phyloP scores from a whole-genome alignment of 2,113 vertebrate species.

The Arothron firmamentum region DNA sequence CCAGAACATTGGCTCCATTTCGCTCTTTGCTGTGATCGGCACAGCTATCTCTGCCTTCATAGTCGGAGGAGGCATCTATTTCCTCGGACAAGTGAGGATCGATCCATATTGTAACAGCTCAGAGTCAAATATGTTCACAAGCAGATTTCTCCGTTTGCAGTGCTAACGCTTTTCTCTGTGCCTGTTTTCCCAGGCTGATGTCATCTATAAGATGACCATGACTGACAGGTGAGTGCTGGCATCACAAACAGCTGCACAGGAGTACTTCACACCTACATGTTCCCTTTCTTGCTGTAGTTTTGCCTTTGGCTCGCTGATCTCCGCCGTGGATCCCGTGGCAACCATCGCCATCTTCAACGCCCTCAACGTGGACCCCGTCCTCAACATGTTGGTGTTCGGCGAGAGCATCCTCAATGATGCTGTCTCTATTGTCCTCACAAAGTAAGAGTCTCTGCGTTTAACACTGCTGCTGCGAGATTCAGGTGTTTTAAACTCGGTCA shows the following conservation, averaged over 20 bases:
- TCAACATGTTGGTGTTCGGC: constrained; percentile 98
- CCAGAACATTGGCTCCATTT: constrained; percentile 98
- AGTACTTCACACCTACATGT: not conserved
- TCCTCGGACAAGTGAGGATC: constrained; percentile 89
- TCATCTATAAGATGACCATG: constrained; percentile 98
- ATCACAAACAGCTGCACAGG: not conserved
- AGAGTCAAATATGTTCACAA: no score
- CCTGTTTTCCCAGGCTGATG: constrained; percentile 82
- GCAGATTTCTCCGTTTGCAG: no score
- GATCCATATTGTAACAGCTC: not conserved
- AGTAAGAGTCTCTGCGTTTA: constrained; percentile 74
- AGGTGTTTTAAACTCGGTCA: no score
- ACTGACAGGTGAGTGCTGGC: constrained; percentile 89
- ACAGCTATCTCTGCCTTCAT: constrained; percentile 97
- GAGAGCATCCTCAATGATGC: constrained; percentile 99
- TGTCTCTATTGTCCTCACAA: constrained; percentile 96
- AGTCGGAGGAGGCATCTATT: constrained; percentile 97
- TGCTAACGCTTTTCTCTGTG: not conserved
- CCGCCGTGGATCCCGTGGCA: constrained; percentile 95
- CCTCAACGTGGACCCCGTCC: constrained; percentile 95
- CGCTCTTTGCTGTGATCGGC: constrained; percentile 94
- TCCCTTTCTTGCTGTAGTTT: constrained; percentile 76
- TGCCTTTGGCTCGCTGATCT: constrained; percentile 97
- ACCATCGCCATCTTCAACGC: constrained; percentile 99
- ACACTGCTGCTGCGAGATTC: not conserved